phyloP scores from a whole-genome alignment of 2,797 vertebrate genomes.

The Orestias chungarensis region DNA sequence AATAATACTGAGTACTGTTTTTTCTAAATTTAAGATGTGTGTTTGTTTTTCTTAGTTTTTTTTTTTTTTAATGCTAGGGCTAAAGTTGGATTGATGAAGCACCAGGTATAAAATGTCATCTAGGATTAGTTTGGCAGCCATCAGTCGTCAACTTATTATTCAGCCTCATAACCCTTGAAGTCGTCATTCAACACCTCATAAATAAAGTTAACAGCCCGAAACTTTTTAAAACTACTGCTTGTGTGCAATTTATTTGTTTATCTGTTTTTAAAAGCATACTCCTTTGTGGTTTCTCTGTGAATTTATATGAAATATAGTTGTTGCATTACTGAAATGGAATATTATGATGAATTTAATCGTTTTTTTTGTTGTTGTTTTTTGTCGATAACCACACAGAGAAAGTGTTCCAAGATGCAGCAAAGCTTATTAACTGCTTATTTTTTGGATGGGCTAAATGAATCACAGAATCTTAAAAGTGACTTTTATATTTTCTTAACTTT shows the following conservation, averaged over 20 bases:
- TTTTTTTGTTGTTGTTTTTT: too few relatives aligned
- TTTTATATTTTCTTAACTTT: slow-evolving; percentile 1
- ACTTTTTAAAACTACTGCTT: neutral
- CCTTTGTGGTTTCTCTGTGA: neutral
- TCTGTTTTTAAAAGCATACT: too few relatives aligned
- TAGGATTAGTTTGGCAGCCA: neutral
- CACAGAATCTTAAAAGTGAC: neutral
- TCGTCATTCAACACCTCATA: neutral
- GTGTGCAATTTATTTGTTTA: too few relatives aligned
- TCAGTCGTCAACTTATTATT: neutral
- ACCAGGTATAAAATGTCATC: neutral
- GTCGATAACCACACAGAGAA: neutral
- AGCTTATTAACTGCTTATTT: neutral
- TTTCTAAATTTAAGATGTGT: slow-evolving; percentile 12
- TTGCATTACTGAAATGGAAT: neutral
- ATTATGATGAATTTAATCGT: neutral
- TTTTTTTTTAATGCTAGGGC: neutral
- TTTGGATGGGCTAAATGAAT: neutral
- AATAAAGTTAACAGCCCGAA: neutral
- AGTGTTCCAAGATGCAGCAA: neutral
- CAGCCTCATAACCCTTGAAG: neutral
- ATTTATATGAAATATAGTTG: neutral
- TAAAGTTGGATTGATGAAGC: neutral
- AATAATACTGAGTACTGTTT: slow-evolving; percentile 10
- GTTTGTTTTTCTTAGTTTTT: neutral